Evolutionary conservation across 2,113 vertebrate genomes (phyloP).

Genomic region (Chionomys nivalis): DNA sequence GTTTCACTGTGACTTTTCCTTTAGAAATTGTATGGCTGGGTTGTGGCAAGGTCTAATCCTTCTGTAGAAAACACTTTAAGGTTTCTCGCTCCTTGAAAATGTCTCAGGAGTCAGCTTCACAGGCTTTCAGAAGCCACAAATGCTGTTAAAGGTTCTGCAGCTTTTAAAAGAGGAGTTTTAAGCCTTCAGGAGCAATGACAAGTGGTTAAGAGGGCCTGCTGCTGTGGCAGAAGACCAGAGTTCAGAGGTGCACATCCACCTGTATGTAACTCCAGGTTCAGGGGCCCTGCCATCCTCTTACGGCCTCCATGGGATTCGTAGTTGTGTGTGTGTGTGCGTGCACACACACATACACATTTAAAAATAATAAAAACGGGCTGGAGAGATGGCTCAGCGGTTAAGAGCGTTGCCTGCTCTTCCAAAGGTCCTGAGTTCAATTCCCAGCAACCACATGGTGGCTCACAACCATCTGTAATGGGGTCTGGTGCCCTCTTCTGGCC

Average conservation of each 20-base stretch:
- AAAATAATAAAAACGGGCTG: not conserved
- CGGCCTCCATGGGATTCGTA: no score
- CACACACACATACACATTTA: not conserved
- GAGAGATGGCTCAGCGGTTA: no score
- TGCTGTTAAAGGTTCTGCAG: not conserved
- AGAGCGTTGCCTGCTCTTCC: no score
- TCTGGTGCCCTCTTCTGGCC: no score
- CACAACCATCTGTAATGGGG: no score
- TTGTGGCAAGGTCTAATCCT: not conserved
- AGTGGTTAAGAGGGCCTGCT: not conserved
- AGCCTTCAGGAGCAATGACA: not conserved
- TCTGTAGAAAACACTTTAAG: not conserved
- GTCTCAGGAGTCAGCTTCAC: not conserved
- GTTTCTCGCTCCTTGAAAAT: constrained; percentile 5
- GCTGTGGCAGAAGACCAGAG: not conserved
- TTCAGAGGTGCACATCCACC: not conserved
- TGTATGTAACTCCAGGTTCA: not conserved
- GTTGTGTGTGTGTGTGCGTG: no score
- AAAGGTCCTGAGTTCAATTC: no score
- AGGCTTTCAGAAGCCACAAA: not conserved
- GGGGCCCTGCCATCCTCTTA: no score
- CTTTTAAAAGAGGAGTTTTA: not conserved
- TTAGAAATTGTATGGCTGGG: not conserved
- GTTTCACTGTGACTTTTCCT: not conserved
- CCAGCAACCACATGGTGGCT: no score